These are phyloP conservation scores for Pterobdella sp. DNA, from an alignment of 2,888 invertebrate species.

Conservation along the genomic window DNA sequence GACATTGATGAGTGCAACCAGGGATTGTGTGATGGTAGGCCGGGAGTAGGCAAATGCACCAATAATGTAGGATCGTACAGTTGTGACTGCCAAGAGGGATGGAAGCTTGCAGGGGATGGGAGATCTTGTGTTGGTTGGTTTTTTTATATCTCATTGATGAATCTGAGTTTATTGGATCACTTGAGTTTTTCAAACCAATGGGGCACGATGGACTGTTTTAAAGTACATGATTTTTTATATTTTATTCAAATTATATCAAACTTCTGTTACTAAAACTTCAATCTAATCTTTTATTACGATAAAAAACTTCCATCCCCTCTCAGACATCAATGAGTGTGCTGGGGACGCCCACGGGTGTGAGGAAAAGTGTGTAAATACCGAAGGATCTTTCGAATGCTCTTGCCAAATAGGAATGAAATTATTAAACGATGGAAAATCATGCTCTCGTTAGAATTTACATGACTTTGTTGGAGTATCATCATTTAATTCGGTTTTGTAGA, in stretches of 20 bases:
- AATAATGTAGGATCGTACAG: constrained; percentile 25
- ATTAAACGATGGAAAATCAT: constrained; percentile 12
- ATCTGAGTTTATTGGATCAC: background rate
- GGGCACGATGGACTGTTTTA: too few relatives aligned
- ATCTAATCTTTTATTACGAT: too few relatives aligned
- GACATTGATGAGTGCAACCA: constrained; percentile 26
- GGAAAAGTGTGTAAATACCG: constrained; percentile 23
- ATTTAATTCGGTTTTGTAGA: background rate
- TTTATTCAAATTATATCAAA: too few relatives aligned
- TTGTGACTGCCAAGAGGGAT: constrained; percentile 20
- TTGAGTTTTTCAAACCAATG: too few relatives aligned
- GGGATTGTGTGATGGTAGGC: constrained; percentile 17
- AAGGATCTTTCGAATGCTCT: constrained; percentile 19
- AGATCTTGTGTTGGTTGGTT: constrained; percentile 26
- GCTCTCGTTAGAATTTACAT: constrained; percentile 9
- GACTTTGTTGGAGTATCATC: too few relatives aligned
- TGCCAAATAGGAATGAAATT: constrained; percentile 24
- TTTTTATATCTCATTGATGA: background rate
- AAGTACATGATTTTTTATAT: too few relatives aligned
- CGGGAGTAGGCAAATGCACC: constrained; percentile 9
- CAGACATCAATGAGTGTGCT: constrained; percentile 30
- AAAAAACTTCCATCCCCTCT: background rate
- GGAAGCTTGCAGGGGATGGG: constrained; percentile 16
- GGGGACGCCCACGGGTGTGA: constrained; percentile 10
- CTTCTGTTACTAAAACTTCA: too few relatives aligned